These are phyloP conservation scores for Amphiura filiformis DNA, from an alignment of 35 echinoderm and acorn worm species.

Conservation along the genomic window DNA sequence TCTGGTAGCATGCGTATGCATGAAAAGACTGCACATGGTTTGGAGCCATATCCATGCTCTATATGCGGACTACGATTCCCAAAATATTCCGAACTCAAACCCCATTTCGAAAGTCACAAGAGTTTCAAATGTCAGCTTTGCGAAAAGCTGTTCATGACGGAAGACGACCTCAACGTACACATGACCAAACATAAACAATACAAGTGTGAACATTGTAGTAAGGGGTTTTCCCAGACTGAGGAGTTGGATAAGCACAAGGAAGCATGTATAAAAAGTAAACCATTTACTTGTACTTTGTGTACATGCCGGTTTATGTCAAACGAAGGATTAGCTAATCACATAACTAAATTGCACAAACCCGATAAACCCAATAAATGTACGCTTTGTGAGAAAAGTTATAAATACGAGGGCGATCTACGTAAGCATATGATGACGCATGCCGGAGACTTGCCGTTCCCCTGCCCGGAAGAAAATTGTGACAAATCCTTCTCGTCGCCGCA, in stretches of 20 bases:
- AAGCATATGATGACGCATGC: constrained; percentile 13
- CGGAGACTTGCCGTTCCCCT: background rate
- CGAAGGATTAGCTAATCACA: background rate
- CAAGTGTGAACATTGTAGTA: background rate
- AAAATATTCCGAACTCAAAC: background rate
- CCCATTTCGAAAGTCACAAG: background rate
- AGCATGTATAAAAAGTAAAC: background rate
- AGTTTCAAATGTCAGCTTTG: background rate
- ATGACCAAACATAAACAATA: background rate
- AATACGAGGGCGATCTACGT: background rate
- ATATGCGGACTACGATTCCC: background rate
- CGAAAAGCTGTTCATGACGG: background rate
- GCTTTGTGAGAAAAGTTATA: constrained; percentile 9
- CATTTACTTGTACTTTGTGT: background rate
- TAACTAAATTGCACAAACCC: background rate
- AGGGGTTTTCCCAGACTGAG: background rate
- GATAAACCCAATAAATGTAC: constrained; percentile 19
- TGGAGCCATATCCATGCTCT: background rate
- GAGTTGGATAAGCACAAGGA: background rate
- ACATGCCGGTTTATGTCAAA: background rate
- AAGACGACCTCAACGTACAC: background rate
- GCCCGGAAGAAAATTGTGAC: background rate
- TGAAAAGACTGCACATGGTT: background rate
- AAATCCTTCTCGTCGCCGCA: background rate
- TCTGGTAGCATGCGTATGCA: background rate